Evolutionary conservation across 2,888 invertebrate genomes (phyloP).

Genomic region (Ormyrus thymus): DNA sequence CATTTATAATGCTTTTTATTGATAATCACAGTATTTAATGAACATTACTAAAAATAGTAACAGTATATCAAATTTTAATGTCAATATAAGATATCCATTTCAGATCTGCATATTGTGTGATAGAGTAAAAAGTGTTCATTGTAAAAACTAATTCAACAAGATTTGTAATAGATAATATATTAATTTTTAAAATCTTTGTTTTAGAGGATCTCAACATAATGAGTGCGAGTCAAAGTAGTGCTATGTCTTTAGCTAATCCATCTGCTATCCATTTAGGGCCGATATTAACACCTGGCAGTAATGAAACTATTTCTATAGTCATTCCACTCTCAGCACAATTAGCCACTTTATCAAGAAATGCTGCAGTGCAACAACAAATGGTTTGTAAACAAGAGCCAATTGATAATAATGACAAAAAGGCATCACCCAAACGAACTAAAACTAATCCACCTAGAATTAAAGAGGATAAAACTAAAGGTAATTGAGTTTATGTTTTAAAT

Average conservation of each 20-base stretch:
- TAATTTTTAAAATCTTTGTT: slow-evolving; percentile 10
- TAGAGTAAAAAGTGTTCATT: neutral
- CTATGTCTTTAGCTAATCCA: slow-evolving; percentile 65
- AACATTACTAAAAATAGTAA: too few species aligned
- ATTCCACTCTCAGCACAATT: slow-evolving; percentile 70
- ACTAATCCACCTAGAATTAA: slow-evolving; percentile 51
- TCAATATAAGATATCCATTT: neutral
- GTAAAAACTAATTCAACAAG: too few species aligned
- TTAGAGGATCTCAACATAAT: slow-evolving; percentile 54
- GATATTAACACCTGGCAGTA: slow-evolving; percentile 67
- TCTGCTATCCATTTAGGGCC: slow-evolving; percentile 69
- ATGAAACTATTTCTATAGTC: slow-evolving; percentile 70
- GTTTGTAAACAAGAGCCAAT: slow-evolving; percentile 47
- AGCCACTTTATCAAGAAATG: slow-evolving; percentile 64
- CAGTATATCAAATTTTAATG: neutral
- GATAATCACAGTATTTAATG: too few species aligned
- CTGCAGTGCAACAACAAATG: slow-evolving; percentile 57
- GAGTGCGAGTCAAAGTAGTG: slow-evolving; percentile 61
- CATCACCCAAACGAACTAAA: slow-evolving; percentile 44
- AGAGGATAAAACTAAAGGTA: slow-evolving; percentile 67
- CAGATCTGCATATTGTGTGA: neutral
- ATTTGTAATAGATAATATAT: neutral
- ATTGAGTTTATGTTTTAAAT: neutral
- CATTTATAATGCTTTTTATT: too few species aligned
- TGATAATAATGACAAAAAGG: slow-evolving; percentile 37